These are phyloP conservation scores for Mormyrus hasselquistii DNA, from an alignment of 2,797 vertebrate genomes.

Conservation along the genomic window DNA sequence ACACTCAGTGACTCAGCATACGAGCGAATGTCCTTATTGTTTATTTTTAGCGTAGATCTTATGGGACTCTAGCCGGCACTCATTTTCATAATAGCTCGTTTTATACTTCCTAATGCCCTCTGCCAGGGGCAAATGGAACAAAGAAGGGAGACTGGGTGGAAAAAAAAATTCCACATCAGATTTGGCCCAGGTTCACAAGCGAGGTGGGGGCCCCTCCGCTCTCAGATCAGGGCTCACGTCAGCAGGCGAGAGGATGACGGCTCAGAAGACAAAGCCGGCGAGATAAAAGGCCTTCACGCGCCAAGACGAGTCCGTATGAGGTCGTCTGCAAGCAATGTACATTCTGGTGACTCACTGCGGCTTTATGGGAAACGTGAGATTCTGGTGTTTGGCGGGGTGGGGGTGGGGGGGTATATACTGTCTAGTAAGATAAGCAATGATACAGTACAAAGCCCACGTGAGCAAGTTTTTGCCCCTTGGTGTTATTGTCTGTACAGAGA, in stretches of 20 bases:
- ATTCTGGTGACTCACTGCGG: neutral
- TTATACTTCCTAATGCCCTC: neutral
- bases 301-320: neutral
- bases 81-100: neutral
- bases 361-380: neutral
- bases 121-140: neutral
- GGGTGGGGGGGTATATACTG: neutral
- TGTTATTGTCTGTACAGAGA: neutral
- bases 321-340: neutral
- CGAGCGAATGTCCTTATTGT: neutral
- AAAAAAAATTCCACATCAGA: neutral
- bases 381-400: neutral
- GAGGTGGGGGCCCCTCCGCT: neutral
- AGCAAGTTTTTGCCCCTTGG: neutral
- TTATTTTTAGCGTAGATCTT: neutral
- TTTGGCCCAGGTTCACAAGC: neutral
- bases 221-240: conserved; percentile 3
- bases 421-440: neutral
- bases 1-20: neutral
- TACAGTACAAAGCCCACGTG: neutral
- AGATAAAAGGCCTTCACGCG: neutral
- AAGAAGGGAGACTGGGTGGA: neutral
- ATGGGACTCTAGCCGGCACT: neutral
- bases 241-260: conserved; percentile 17
- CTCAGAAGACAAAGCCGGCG: neutral